Percentiles rank a stretch among this genome's conserved stretches.
phyloP scores from a whole-genome alignment of 2,888 invertebrate species.

The Kryphioiulus occultus region DNA sequence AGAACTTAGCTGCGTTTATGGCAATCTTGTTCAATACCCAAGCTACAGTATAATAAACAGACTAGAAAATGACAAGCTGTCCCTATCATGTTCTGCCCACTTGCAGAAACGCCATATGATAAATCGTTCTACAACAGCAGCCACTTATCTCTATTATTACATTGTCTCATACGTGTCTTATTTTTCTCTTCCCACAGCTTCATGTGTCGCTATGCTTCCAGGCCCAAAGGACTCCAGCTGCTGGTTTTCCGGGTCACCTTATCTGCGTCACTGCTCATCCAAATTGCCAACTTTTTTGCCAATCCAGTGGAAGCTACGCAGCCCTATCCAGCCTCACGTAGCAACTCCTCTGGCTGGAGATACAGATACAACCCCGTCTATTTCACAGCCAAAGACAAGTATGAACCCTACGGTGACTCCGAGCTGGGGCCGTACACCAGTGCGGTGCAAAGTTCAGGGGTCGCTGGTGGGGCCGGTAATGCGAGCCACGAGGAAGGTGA shows the following conservation, averaged over 20 bases:
- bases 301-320: conserved; percentile 8
- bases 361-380: neutral
- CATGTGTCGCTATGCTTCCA: conserved; percentile 36
- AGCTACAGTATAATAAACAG: too few species aligned
- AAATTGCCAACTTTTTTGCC: neutral
- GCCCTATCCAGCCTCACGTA: neutral
- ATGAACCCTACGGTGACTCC: neutral
- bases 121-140: neutral
- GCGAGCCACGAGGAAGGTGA: neutral
- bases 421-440: neutral
- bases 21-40: too few species aligned
- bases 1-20: too few species aligned
- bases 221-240: neutral
- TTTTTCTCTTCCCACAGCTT: conserved; percentile 14
- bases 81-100: too few species aligned
- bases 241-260: neutral
- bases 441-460: neutral
- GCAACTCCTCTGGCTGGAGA: neutral
- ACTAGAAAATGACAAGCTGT: too few species aligned
- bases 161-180: neutral
- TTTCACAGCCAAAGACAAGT: conserved; percentile 1
- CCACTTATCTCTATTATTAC: neutral
- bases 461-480: neutral
- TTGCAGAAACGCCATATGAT: too few species aligned
- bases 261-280: neutral